Evolutionary conservation across 1,140 invertebrate genomes (phyloP).

Genomic region (Magallana ariakensis): DNA sequence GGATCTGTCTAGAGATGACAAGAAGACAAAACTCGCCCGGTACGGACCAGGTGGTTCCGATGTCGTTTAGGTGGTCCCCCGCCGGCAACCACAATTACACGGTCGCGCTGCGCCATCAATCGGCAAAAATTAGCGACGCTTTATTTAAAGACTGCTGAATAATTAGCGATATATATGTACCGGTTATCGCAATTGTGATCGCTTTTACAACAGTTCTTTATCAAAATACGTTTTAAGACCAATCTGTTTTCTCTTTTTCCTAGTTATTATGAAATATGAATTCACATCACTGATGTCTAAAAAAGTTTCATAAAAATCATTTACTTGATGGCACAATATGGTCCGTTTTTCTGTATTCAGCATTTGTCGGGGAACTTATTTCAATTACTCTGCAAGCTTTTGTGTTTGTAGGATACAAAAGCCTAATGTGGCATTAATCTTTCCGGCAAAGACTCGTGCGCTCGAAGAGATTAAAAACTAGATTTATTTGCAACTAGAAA

Average conservation of each 20-base stretch:
- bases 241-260: no score
- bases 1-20: not conserved
- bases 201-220: no score
- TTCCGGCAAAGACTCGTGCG: not conserved
- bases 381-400: constrained; percentile 32
- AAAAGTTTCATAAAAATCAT: no score
- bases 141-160: no score
- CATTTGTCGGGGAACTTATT: constrained; percentile 26
- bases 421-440: constrained; percentile 36
- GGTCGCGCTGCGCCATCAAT: not conserved
- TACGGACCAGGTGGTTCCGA: constrained; percentile 8
- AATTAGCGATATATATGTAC: no score
- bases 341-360: constrained; percentile 15
- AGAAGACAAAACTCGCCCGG: not conserved
- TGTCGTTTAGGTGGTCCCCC: not conserved
- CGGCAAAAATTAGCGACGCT: no score
- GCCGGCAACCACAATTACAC: not conserved
- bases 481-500: constrained; percentile 39
- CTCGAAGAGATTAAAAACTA: constrained; percentile 31
- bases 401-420: not conserved
- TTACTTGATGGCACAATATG: not conserved
- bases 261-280: no score
- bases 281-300: no score
- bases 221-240: no score
- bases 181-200: no score